These are phyloP conservation scores for Chelidonichthys spinosus DNA, from an alignment of 2,797 vertebrate genomes.

Conservation along the genomic window DNA sequence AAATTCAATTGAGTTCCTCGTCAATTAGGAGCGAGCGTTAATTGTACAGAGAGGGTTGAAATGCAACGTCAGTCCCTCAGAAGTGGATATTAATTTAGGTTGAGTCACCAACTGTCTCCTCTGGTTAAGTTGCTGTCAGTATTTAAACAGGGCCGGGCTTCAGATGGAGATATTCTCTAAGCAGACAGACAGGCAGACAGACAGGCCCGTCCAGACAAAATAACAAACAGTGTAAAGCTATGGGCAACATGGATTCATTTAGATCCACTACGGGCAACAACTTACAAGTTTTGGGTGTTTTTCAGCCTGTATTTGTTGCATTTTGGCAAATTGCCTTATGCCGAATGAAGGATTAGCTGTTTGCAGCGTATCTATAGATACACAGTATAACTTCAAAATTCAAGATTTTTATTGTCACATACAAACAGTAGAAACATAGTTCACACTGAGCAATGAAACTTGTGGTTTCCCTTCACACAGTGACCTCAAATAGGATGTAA, in stretches of 20 bases:
- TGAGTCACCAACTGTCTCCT: constrained; percentile 44
- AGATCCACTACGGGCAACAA: too few species aligned
- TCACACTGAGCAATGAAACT: too few species aligned
- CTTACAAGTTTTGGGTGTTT: too few species aligned
- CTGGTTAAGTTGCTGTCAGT: constrained; percentile 33
- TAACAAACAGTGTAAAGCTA: too few species aligned
- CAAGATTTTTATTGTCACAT: too few species aligned
- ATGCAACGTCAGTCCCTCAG: constrained; percentile 40
- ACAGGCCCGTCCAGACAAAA: not conserved
- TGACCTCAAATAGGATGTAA: too few species aligned
- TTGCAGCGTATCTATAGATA: not conserved
- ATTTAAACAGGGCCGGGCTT: constrained; percentile 12
- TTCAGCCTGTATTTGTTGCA: not conserved
- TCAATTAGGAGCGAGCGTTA: constrained; percentile 59
- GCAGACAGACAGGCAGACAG: constrained; percentile 39
- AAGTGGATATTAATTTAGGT: constrained; percentile 44
- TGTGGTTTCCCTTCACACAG: too few species aligned
- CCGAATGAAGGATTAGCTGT: not conserved
- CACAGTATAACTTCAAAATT: not conserved
- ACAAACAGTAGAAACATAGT: too few species aligned
- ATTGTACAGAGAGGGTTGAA: constrained; percentile 37
- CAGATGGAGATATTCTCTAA: constrained; percentile 15
- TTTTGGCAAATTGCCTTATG: not conserved
- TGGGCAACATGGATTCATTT: too few species aligned
- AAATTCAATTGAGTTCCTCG: constrained; percentile 76